These are phyloP conservation scores for Cryptops parisi DNA, from an alignment of 2,888 invertebrate species.

Conservation along the genomic window DNA sequence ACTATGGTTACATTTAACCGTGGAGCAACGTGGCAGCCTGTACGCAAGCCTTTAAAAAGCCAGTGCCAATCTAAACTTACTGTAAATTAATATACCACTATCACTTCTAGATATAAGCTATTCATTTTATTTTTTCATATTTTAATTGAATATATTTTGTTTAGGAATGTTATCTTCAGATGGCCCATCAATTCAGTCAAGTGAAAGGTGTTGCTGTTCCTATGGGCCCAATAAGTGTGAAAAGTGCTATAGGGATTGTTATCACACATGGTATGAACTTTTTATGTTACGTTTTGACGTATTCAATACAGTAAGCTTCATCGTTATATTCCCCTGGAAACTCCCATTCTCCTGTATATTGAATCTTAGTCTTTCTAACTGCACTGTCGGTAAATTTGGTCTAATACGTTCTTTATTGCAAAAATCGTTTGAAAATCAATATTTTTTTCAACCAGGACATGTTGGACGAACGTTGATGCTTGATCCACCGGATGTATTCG, in stretches of 20 bases:
- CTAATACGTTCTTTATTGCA: too few relatives aligned
- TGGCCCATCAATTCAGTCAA: not conserved
- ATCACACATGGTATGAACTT: not conserved
- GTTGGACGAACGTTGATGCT: not conserved
- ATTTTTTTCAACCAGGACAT: slow-evolving; percentile 2
- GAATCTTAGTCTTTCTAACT: too few relatives aligned
- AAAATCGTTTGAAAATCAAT: too few relatives aligned
- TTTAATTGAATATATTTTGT: not conserved
- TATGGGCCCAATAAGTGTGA: not conserved
- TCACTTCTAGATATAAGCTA: too few relatives aligned
- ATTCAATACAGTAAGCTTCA: too few relatives aligned
- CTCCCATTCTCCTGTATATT: too few relatives aligned
- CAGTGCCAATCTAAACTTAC: too few relatives aligned
- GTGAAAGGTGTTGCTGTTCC: not conserved
- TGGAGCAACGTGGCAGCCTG: not conserved
- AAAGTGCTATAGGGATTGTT: not conserved
- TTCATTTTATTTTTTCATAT: not conserved
- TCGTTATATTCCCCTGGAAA: too few relatives aligned
- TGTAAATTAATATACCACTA: too few relatives aligned
- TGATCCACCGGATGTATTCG: slow-evolving; percentile 12
- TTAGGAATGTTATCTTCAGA: not conserved
- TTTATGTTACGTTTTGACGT: too few relatives aligned
- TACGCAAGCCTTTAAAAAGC: not conserved
- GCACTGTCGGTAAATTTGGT: too few relatives aligned
- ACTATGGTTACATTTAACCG: not conserved